Evolutionary conservation across 2,797 vertebrate genomes (phyloP), one percentile per base, ranked within the genome.

Genomic region (Clarias fuscus): DNA sequence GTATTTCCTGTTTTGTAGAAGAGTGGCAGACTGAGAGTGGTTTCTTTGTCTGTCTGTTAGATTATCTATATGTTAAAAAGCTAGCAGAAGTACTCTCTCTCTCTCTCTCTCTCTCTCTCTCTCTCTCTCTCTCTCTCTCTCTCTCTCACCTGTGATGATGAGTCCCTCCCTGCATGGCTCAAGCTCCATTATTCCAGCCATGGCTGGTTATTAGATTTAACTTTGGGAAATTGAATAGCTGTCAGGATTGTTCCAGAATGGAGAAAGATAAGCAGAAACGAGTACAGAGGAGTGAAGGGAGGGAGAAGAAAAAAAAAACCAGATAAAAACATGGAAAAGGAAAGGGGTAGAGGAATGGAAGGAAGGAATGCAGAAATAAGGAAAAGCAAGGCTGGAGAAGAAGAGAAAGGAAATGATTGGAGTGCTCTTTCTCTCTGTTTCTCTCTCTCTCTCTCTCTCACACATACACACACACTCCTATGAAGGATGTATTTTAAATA

Each of bases 211-310:
- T 95, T 94, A 94, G 93, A 93, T 95, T 94, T 93, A 93, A 92
- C 93, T 93, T 92, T 93, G 91, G 90, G 92, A 93, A 94, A 95
- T 93, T 93, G 93, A 95, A 93, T 93, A 93, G 91, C 93, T 94
- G 93, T 93, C 93, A 92, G 90, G 90, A 93, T 92, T 90, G 93
- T 92, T 94, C 94, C 91, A 92, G 91, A 89, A 89, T 84, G 90
- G 87, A 90, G 90, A 86, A 90, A 89, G 88, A 93, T 91, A 93
- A 93, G 92, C 90, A 92, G 91, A 91, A 88, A 75, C 67, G n/a
- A 37, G 48, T 75, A 56, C 48, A 68, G 58, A 59, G 75, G 89
- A 73, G 7, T 17, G 62, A 40, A 77, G n/a, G 40, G 14, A 14
- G 6, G 53, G n/a, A 58, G 15, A n/a, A 48, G 2, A 24, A 59